Conservation (phyloP, 2,113 vertebrate genomes). For the Sinocyclocheilus anophthalmus region DNA sequence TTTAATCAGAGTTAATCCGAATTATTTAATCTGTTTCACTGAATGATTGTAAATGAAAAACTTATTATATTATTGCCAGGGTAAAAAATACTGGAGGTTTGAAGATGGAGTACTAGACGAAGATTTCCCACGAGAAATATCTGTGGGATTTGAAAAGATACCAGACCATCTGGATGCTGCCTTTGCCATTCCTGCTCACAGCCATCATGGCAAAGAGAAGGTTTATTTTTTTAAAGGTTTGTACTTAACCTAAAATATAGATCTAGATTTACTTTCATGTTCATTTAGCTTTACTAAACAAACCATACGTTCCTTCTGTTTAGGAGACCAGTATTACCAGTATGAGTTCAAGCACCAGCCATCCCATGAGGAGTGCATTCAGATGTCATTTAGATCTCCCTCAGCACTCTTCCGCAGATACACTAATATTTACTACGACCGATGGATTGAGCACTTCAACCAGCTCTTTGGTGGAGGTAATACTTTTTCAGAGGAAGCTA, state of each 20-base stretch:
- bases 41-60: neutral
- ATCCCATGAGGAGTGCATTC: conserved; percentile 81
- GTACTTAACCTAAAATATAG: neutral
- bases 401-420: conserved; percentile 83
- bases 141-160: conserved; percentile 84
- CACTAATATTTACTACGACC: conserved; percentile 77
- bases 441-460: conserved; percentile 78
- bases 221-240: conserved; percentile 96
- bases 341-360: conserved; percentile 92
- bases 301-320: neutral
- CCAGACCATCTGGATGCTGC: conserved; percentile 84
- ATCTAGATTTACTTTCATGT: neutral
- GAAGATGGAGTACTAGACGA: conserved; percentile 84
- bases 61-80: conserved; percentile 66
- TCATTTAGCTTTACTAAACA: neutral
- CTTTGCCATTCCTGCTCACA: conserved; percentile 85
- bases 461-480: conserved; percentile 78
- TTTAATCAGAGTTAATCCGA: neutral
- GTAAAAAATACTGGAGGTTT: conserved; percentile 88
- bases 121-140: conserved; percentile 84
- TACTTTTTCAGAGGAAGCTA: neutral
- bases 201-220: conserved; percentile 80
- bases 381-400: conserved; percentile 75
- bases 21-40: neutral
- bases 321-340: conserved; percentile 85